Base-by-base conservation (phyloP, 2,888 invertebrate species). In the Cephus pygmeus region DNA sequence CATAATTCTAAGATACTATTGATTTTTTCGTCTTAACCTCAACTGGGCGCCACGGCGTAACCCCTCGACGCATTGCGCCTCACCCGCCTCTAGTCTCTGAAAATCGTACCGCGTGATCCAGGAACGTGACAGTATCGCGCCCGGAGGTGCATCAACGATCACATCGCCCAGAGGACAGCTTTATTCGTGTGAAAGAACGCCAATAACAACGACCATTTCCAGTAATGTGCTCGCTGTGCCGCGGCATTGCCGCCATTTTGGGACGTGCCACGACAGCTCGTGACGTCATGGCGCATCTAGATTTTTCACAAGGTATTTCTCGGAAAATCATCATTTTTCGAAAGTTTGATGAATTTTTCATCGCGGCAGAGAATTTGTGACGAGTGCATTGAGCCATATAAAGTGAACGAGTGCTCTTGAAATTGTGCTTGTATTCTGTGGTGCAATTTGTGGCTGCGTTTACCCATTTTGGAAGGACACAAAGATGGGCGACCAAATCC, bases 11-110 rank as follows among this genome's bases (percentile, higher is more conserved):
- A 56, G 23, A 9, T 6, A 71, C 23, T 77, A 77, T 77, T 77
- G 77, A 77, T 77, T 77, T 77, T 69, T 69, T 23, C 33, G 33
- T 71, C 77, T 75, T 77, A 77, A 77, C 77, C 77, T 77, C 77
- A 77, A 56, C 56, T 2, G 56, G 9, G 56, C 23, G 23, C 9
- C 56, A 56, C 56, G 56, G 56, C 56, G 56, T 56, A 56, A 56
- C 56, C 23, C 23, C 56, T 56, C 56, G 56, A 56, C 56, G 56
- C 56, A 56, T 56, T 56, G 56, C 56, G 56, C 56, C 56, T 56
- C 56, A 56, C 56, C 56, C 56, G 23, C 56, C 56, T 56, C 56
- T 56, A 23, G 56, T 56, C 56, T 23, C 56, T 23, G 56, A 23
- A 56, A 56, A 56, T 56, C 56, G 56, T 56, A 56, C 56, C 56